A percentile compares a stretch with the other conserved stretches of the same genome.
phyloP scores from a whole-genome alignment of 1,140 invertebrate genomes.

The Melanaphis sacchari region DNA sequence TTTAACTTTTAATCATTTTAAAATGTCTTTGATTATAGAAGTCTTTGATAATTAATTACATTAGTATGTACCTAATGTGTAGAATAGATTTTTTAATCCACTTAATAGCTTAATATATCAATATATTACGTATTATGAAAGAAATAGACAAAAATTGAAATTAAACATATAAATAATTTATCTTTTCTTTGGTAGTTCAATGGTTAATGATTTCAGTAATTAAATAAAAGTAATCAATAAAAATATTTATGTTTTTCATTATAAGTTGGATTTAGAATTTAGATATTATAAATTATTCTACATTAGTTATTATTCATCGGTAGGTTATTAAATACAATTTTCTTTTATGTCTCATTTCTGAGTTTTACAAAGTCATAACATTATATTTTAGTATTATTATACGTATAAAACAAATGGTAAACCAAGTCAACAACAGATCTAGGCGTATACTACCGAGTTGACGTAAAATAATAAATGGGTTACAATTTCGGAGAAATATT shows the following conservation, averaged over 20 bases:
- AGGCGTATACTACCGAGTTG: background rate
- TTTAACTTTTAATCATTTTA: background rate
- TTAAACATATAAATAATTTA: background rate
- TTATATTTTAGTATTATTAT: background rate
- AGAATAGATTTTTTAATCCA: background rate
- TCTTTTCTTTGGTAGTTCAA: background rate
- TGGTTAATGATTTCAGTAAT: background rate
- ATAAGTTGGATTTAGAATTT: background rate
- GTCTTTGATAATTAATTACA: background rate
- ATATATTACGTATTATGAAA: background rate
- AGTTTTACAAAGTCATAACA: background rate
- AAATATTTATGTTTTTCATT: background rate
- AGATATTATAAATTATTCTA: background rate
- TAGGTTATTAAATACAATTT: too few species aligned
- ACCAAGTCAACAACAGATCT: background rate
- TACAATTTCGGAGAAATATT: background rate
- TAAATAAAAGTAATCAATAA: background rate
- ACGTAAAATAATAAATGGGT: background rate
- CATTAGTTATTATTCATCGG: background rate
- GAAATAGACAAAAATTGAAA: background rate
- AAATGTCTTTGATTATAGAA: background rate
- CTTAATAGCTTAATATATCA: background rate
- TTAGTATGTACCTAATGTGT: background rate
- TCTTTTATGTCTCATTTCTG: background rate
- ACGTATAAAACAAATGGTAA: background rate